These are phyloP conservation scores for Teleogryllus oceanicus DNA, from an alignment of 2,888 invertebrate species.

Conservation along the genomic window DNA sequence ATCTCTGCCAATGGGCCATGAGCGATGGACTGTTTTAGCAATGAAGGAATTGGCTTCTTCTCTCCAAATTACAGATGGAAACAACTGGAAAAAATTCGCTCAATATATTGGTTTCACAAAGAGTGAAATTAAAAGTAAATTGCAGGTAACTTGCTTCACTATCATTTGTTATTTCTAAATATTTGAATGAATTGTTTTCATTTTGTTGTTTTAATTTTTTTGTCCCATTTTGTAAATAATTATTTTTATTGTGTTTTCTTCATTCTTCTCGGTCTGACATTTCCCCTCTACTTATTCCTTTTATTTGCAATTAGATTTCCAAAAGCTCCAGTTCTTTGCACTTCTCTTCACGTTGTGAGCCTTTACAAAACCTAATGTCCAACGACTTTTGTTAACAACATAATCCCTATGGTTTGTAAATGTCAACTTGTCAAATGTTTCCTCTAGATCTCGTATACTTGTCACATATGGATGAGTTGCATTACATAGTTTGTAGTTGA, in stretches of 20 bases:
- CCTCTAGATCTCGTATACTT: no score
- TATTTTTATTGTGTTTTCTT: background rate
- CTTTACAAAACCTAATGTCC: background rate
- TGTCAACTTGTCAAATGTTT: no score
- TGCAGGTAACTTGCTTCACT: constrained; percentile 36
- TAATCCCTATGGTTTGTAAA: background rate
- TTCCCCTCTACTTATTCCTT: no score
- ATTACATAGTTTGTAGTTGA: no score
- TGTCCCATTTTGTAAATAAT: background rate
- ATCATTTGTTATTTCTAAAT: background rate
- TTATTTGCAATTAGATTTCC: no score
- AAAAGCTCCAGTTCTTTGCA: no score
- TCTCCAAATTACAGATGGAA: constrained; percentile 41
- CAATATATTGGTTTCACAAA: constrained; percentile 43
- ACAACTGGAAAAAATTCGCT: constrained; percentile 43
- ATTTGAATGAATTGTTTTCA: background rate
- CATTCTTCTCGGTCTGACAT: background rate
- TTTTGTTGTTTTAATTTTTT: background rate
- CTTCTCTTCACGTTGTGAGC: no score
- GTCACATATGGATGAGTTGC: no score
- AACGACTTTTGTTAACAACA: background rate
- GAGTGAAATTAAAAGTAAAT: constrained; percentile 41
- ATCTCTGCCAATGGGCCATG: constrained; percentile 33
- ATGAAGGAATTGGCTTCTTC: constrained; percentile 41
- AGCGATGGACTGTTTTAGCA: constrained; percentile 41